phyloP scores from a whole-genome alignment of 2,888 invertebrate species.

The Drosophila recens region DNA sequence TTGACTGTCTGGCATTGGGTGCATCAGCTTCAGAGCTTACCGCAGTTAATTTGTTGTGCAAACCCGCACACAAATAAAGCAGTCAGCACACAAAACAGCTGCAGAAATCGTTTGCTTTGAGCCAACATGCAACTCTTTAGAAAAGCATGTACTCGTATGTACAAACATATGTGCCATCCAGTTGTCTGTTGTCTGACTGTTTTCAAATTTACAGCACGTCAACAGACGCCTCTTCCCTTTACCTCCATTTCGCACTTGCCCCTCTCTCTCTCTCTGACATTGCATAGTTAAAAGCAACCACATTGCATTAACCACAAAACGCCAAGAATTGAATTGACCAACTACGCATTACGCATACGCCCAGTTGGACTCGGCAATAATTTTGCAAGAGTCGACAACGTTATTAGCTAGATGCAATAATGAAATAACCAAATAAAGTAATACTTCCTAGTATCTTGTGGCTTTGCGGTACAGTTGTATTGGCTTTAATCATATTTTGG shows the following conservation, averaged over 20 bases:
- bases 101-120: conserved; percentile 75
- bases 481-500: neutral
- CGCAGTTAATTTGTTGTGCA: conserved; percentile 77
- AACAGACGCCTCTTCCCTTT: conserved; percentile 40
- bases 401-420: conserved; percentile 5
- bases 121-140: conserved; percentile 74
- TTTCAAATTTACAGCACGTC: conserved; percentile 78
- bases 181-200: conserved; percentile 48
- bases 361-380: conserved; percentile 7
- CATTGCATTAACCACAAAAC: conserved; percentile 66
- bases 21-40: conserved; percentile 45
- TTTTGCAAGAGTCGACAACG: neutral
- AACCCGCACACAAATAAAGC: conserved; percentile 76
- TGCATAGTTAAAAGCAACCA: conserved; percentile 25
- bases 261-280: neutral
- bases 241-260: neutral
- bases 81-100: conserved; percentile 58
- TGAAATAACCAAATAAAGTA: neutral
- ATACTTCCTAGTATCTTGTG: neutral
- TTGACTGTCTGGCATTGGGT: conserved; percentile 10
- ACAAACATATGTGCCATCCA: conserved; percentile 20
- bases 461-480: neutral
- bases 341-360: conserved; percentile 51
- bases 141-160: neutral
- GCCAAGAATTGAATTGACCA: conserved; percentile 36